Evolutionary conservation across 1,140 invertebrate species (phyloP).

Genomic region (Procambarus clarkii): DNA sequence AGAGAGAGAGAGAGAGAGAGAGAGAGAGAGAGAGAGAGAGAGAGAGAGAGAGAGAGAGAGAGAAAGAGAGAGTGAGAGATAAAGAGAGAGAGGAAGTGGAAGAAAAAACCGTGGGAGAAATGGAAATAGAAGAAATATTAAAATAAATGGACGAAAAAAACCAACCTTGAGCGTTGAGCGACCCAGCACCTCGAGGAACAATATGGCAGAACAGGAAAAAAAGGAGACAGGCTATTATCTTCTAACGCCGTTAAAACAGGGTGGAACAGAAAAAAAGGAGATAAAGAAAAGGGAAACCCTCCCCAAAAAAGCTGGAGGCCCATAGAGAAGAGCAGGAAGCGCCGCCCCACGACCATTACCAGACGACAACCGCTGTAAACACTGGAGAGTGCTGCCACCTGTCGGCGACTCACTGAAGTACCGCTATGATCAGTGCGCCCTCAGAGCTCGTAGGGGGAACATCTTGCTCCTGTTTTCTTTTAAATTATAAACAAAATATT

Average conservation of each 20-base stretch:
- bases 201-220: too few species aligned
- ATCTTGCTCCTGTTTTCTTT: too few species aligned
- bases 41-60: neutral
- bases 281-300: neutral
- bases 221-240: too few species aligned
- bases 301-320: neutral
- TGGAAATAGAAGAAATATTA: too few species aligned
- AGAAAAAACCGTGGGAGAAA: too few species aligned
- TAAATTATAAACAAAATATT: too few species aligned
- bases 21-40: neutral
- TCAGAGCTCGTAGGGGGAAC: neutral
- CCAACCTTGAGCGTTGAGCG: too few species aligned
- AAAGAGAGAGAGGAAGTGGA: too few species aligned
- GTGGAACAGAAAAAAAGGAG: neutral
- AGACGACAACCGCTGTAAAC: neutral
- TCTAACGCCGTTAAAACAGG: neutral
- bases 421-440: neutral
- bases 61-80: neutral
- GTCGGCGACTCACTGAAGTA: neutral
- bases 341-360: neutral
- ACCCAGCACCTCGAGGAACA: neutral
- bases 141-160: too few species aligned
- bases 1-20: neutral
- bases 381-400: conserved; percentile 2
- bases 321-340: neutral